Conservation (phyloP, 2,888 invertebrate genomes). For the Ptychoptera albimana region DNA sequence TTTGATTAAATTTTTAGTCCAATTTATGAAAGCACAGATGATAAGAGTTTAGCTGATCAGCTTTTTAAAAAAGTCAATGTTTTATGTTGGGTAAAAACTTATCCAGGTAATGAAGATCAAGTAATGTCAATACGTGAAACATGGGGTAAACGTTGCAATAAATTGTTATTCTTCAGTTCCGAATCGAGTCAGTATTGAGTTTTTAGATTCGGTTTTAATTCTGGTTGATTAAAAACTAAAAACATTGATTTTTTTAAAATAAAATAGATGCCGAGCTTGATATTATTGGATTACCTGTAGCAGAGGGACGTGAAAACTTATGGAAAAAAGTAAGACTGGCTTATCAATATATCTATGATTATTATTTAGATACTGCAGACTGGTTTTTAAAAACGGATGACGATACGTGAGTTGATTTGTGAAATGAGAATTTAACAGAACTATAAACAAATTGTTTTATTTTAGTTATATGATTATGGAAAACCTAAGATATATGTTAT, state of each 20-base stretch:
- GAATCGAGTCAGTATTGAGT: slow-evolving; percentile 7
- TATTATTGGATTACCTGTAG: slow-evolving; percentile 57
- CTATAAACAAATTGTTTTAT: slow-evolving; percentile 11
- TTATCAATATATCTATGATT: slow-evolving; percentile 64
- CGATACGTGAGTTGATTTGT: slow-evolving; percentile 55
- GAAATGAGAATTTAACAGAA: neutral
- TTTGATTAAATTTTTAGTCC: no score
- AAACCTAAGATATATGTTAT: slow-evolving; percentile 84
- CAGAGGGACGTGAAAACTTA: slow-evolving; percentile 67
- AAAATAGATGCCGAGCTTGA: slow-evolving; percentile 49
- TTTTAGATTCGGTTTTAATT: no score
- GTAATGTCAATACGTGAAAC: slow-evolving; percentile 79
- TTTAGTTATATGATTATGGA: slow-evolving; percentile 82
- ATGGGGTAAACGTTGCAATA: slow-evolving; percentile 78
- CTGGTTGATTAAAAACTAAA: no score
- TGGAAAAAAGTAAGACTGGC: slow-evolving; percentile 92
- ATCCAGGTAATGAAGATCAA: slow-evolving; percentile 69
- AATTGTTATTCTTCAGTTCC: slow-evolving; percentile 65
- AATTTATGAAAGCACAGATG: neutral
- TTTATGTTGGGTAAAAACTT: slow-evolving; percentile 87
- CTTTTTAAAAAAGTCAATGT: slow-evolving; percentile 57
- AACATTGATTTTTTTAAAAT: no score
- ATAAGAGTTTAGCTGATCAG: slow-evolving; percentile 38
- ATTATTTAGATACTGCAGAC: slow-evolving; percentile 65
- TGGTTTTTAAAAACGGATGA: slow-evolving; percentile 95